Evolutionary conservation across 2,888 invertebrate species (phyloP).

Genomic region (Nemoura dubitans): DNA sequence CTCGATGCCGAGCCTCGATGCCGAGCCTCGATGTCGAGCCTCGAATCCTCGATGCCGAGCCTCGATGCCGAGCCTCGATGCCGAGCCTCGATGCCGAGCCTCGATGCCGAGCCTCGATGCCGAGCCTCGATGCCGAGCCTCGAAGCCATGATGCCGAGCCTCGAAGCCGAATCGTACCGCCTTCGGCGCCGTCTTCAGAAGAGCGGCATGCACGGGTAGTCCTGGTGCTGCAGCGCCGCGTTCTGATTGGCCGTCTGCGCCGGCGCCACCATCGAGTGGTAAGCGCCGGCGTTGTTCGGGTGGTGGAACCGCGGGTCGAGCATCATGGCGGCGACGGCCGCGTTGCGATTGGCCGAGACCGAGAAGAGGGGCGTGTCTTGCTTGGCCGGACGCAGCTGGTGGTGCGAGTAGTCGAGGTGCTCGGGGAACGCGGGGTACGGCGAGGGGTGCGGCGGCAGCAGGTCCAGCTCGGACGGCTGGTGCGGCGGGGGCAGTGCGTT

Average conservation of each 20-base stretch:
- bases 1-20: no score
- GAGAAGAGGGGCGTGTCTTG: conserved; percentile 17
- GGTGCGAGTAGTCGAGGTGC: conserved; percentile 20
- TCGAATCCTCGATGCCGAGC: no score
- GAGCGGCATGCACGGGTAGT: conserved; percentile 49
- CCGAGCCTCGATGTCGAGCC: no score
- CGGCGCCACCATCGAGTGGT: conserved; percentile 56
- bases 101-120: no score
- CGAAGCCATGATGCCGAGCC: no score
- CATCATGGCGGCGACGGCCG: conserved; percentile 63
- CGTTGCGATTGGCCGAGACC: conserved; percentile 39
- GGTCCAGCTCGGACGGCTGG: neutral
- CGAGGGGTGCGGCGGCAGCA: conserved; percentile 10
- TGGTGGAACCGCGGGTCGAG: conserved; percentile 61
- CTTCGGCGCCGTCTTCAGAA: conserved; percentile 37
- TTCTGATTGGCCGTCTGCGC: conserved; percentile 39
- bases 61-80: no score
- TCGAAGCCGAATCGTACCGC: no score
- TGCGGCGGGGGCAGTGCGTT: neutral
- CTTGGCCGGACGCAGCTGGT: conserved; percentile 34
- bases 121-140: no score
- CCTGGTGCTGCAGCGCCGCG: conserved; percentile 47
- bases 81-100: no score
- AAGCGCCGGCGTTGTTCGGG: conserved; percentile 56
- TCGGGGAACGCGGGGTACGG: conserved; percentile 17